Base-by-base conservation (phyloP, 2,113 vertebrate species). In the Butastur rufipennis region DNA sequence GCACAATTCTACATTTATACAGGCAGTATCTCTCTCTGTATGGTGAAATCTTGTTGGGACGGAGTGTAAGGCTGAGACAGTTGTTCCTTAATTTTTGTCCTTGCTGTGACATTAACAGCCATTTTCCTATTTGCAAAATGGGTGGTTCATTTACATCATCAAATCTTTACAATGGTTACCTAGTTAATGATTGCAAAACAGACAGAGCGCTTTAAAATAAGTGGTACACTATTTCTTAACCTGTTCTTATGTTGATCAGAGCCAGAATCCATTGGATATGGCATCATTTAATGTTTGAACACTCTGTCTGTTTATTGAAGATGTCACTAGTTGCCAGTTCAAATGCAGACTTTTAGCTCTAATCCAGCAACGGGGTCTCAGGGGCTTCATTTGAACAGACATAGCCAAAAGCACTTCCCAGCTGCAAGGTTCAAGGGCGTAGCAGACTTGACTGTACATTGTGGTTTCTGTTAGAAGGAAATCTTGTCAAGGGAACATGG, bases 101-200 rank as follows among this genome's bases (percentile, higher is more conserved):
- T 79, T 82, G 27, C 65, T 26, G 9, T 82, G 56, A 68, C 36
- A n/a, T 25, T n/a, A 48, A 25, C 12, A 68, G 47, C 31, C 32
- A 14, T 20, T 45, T 89, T 86, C 38, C 21, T 96, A 0, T 95
- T 92, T 94, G 40, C 52, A 85, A 52, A 85, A 53, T 10, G 36
- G 88, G 88, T 75, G 66, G 56, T 45, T 91, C 14, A 5, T 86
- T 91, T 75, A 38, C 53, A 63, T 86, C 68, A 81, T 34, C 62
- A 61, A 0, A 43, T 52, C 77, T 89, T 87, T 68, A 82, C 53
- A 81, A 13, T 11, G 27, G 26, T 43, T 88, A 5, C 66, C 31
- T 89, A 79, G 94, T 91, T 95, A 95, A 95, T 85, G 81, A 79
- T 91, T 89, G 38, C 53, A 87, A 72, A 79, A 65, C 27, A 72